phyloP scores from a whole-genome alignment of 2,888 invertebrate genomes.

The Cecidostiba fungosa region DNA sequence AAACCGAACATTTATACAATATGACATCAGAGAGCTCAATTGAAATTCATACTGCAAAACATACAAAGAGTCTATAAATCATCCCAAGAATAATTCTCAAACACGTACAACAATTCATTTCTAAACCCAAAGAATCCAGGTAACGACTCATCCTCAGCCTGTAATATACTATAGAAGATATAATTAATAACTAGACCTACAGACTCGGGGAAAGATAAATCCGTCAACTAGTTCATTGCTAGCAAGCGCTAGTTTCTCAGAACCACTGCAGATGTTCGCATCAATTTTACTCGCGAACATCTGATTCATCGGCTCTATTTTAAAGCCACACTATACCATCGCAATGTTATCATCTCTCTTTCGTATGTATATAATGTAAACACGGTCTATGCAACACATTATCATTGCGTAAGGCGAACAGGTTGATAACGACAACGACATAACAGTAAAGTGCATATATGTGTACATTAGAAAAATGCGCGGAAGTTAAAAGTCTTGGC shows the following conservation, averaged over 20 bases:
- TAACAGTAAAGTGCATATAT: background rate
- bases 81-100: too few relatives aligned
- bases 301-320: slow-evolving; percentile 47
- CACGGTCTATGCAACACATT: background rate
- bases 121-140: too few relatives aligned
- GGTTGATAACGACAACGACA: background rate
- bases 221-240: slow-evolving; percentile 46
- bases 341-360: background rate
- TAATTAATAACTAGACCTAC: background rate
- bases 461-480: background rate
- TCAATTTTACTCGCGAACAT: background rate
- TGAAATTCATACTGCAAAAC: background rate
- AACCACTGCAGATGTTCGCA: background rate
- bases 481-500: background rate
- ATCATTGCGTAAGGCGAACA: background rate
- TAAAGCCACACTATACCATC: background rate
- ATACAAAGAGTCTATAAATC: too few relatives aligned
- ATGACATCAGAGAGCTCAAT: background rate
- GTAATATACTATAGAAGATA: background rate
- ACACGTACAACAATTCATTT: too few relatives aligned
- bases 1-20: background rate
- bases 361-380: background rate
- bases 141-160: too few relatives aligned
- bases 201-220: background rate
- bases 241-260: slow-evolving; percentile 14